Evolutionary conservation across 2,888 invertebrate genomes (phyloP), one percentile per base, ranked within the genome.

Genomic region (Amphimallon solstitiale): DNA sequence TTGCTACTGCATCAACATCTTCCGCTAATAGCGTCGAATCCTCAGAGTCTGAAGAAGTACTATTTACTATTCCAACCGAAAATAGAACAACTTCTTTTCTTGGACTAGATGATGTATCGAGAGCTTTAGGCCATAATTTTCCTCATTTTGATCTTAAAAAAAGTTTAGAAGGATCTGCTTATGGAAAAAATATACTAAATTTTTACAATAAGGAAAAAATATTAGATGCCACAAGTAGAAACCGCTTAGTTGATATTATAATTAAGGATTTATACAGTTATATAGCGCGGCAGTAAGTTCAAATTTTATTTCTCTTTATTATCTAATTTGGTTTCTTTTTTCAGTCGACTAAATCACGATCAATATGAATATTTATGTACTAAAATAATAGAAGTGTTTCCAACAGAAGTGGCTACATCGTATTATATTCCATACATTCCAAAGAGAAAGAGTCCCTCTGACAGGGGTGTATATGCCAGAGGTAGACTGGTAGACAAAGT

Each of bases 141-240:
- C 37, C 37, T n/a, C 9, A 45, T 45, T 45, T 45, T 45, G 45
- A 15, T 45, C 45, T n/a, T n/a, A n/a, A 9, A 45, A 45, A 12
- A 17, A 15, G 9, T 15, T 45, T 45, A 45, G 3, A 6, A 45
- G 45, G 9, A 45, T 17, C 37, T 37, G 9, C 37, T 12, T 9
- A 9, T 12, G 12, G 12, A n/a, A 12, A 12, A 12, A 37, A 37
- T 37, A 9, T 37, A 1, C 2, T 37, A 37, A 37, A 37, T 2
- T 37, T 2, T 4, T 37, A 37, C 5, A 2, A 1, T n/a, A 4
- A 4, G 1, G 5, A 37, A 2, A 37, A 37, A n/a, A 37, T 4
- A 2, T 37, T 37, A 4, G 37, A 37, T 37, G 37, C 9, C 12
- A 37, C 2, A 2, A 2, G 1, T 37, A 9, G 37, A 1, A 37